A percentile compares a stretch with the other conserved stretches of the same genome.
phyloP scores from a whole-genome alignment of 2,888 invertebrate genomes.

The Spilarctia lutea region DNA sequence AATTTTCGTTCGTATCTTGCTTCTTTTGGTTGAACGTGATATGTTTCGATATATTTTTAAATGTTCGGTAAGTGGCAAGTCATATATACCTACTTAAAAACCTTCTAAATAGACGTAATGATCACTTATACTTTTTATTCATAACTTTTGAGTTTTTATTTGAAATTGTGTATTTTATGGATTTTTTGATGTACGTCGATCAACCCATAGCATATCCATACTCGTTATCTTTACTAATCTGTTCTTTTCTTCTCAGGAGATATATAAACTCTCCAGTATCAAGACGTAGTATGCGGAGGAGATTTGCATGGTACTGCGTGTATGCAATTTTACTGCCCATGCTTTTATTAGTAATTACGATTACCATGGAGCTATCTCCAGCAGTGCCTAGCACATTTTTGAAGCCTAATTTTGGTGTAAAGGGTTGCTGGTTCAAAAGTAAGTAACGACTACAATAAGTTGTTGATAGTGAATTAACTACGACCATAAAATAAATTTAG shows the following conservation, averaged over 20 bases:
- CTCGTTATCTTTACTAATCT: no score
- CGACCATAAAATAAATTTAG: no score
- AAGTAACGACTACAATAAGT: conserved; percentile 57
- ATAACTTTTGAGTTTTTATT: neutral
- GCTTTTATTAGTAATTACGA: conserved; percentile 83
- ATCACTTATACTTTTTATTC: neutral
- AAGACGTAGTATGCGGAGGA: conserved; percentile 76
- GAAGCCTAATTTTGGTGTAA: conserved; percentile 86
- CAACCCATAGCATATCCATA: no score
- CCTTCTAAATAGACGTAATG: no score
- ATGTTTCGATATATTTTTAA: conserved; percentile 88
- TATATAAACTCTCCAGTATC: conserved; percentile 75
- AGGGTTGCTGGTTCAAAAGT: conserved; percentile 88
- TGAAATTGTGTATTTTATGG: neutral
- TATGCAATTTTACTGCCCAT: conserved; percentile 86
- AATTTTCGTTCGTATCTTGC: conserved; percentile 88
- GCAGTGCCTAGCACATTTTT: conserved; percentile 87
- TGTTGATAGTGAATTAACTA: neutral
- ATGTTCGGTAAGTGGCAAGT: conserved; percentile 79
- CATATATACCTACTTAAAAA: no score
- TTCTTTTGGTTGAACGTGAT: conserved; percentile 90
- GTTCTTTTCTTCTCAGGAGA: conserved; percentile 61
- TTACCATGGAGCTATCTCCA: conserved; percentile 86
- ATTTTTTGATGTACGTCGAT: no score
- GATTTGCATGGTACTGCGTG: conserved; percentile 86